These are phyloP conservation scores for Cirrhinus molitorella DNA, from an alignment of 2,797 vertebrate species.

Conservation along the genomic window DNA sequence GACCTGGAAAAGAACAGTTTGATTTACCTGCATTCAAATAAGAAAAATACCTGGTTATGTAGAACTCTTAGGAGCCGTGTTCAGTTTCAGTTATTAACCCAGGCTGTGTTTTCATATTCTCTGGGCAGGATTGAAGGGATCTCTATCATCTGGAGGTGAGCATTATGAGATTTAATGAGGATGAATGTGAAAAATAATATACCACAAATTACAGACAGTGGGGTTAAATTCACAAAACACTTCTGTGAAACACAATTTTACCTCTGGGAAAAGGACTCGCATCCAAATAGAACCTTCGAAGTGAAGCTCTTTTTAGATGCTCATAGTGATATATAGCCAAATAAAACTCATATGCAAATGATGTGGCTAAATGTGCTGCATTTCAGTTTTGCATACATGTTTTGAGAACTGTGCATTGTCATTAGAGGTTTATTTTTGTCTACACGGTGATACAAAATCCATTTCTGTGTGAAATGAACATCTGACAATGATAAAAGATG, in stretches of 20 bases:
- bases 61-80: neutral
- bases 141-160: neutral
- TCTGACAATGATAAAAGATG: conserved; percentile 6
- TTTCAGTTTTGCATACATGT: neutral
- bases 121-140: neutral
- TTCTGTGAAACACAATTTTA: neutral
- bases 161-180: neutral
- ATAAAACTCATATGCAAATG: neutral
- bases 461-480: neutral
- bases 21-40: neutral
- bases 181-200: neutral
- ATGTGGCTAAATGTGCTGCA: neutral
- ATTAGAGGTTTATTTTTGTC: conserved; percentile 15
- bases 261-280: neutral
- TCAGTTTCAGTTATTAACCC: neutral
- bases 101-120: neutral
- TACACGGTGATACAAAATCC: neutral
- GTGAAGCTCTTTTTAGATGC: conserved; percentile 18
- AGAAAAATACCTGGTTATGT: neutral
- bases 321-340: neutral
- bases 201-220: neutral
- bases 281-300: neutral
- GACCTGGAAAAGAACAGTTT: neutral
- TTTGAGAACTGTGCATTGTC: neutral
- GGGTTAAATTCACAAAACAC: neutral